Evolutionary conservation across 2,797 vertebrate genomes (phyloP).

Genomic region (Parauchenoglanis punctatus): DNA sequence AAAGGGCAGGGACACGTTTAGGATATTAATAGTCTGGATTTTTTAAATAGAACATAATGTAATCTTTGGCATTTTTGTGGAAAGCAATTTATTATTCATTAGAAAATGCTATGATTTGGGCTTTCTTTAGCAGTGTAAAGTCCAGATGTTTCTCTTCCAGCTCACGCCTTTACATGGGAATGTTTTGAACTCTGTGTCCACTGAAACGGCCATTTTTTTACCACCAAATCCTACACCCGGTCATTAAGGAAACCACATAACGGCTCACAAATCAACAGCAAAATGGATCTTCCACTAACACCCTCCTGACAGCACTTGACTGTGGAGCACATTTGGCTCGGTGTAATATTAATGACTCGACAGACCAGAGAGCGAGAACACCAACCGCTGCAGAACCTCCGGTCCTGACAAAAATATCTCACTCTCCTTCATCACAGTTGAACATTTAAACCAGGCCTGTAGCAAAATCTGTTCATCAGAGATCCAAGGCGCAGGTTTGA

Average conservation of each 20-base stretch:
- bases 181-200: constrained; percentile 11
- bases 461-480: background rate
- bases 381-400: constrained; percentile 45
- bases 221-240: constrained; percentile 8
- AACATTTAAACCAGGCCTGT: background rate
- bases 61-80: background rate
- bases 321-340: constrained; percentile 62
- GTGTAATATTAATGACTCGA: constrained; percentile 41
- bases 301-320: constrained; percentile 10
- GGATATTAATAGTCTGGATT: background rate
- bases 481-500: too few relatives aligned
- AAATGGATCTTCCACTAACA: constrained; percentile 25
- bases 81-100: background rate
- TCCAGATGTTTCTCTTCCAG: constrained; percentile 15
- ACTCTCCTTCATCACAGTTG: background rate
- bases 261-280: constrained; percentile 9
- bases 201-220: background rate
- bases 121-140: background rate
- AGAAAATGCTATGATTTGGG: background rate
- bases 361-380: constrained; percentile 51
- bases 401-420: constrained; percentile 13
- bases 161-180: constrained; percentile 1
- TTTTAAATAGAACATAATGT: background rate
- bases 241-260: constrained; percentile 34
- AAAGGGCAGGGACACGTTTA: background rate